Evolutionary conservation across 2,888 invertebrate species (phyloP).

Genomic region (Octonoba sinensis): DNA sequence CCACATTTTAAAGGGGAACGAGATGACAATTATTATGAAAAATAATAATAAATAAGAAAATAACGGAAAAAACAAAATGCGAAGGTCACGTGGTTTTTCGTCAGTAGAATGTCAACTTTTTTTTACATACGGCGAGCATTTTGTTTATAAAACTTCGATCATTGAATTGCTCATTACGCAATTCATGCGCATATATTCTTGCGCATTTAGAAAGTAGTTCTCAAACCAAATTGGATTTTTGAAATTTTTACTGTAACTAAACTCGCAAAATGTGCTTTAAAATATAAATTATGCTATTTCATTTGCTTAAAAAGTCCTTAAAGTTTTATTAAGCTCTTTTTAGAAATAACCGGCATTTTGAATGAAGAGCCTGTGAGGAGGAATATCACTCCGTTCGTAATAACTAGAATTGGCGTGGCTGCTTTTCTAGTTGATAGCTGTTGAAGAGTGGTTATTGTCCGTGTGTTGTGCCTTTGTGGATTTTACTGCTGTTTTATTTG

Average conservation of each 20-base stretch:
- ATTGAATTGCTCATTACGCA: slow-evolving; percentile 29
- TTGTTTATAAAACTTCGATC: slow-evolving; percentile 45
- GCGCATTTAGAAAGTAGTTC: slow-evolving; percentile 37
- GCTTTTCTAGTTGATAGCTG: slow-evolving; percentile 17
- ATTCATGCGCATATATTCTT: slow-evolving; percentile 29
- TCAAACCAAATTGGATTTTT: not conserved
- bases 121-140: slow-evolving; percentile 25
- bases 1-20: too few relatives aligned
- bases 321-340: not conserved
- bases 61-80: too few relatives aligned
- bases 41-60: too few relatives aligned
- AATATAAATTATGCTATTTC: not conserved
- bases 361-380: slow-evolving; percentile 35
- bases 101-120: slow-evolving; percentile 29
- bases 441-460: slow-evolving; percentile 8
- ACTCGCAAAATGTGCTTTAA: not conserved
- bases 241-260: not conserved
- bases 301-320: not conserved
- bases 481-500: slow-evolving; percentile 6
- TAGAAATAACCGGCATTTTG: slow-evolving; percentile 47
- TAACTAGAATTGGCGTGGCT: slow-evolving; percentile 54
- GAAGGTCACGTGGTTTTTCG: slow-evolving; percentile 21
- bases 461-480: slow-evolving; percentile 16
- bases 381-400: slow-evolving; percentile 16
- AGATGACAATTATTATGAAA: too few relatives aligned